Evolutionary conservation across 2,113 vertebrate genomes (phyloP), one percentile per base, ranked within the genome.

Genomic region (Pseudopipra pipra): DNA sequence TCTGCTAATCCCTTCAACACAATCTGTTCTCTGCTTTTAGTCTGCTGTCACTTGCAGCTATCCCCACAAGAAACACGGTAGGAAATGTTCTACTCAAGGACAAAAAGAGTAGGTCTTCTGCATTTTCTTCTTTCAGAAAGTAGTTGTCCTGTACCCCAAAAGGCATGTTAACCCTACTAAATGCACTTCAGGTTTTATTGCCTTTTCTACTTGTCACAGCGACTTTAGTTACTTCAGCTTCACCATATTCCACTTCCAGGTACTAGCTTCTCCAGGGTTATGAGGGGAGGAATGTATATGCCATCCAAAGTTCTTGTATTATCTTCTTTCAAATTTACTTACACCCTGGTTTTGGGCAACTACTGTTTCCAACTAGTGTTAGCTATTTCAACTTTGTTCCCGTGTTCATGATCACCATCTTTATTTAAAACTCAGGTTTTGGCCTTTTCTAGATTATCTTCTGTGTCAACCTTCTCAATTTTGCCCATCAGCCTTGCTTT

Each of bases 261-360:
- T 66, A 13, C 8, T n/a, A 41, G 11, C 37, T 83, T 68, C 58
- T 83, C 62, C 35, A 72, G 33, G 28, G 9, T 82, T 76, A 5
- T 1, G 3, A n/a, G 3, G 9, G 15, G 35, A 79, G 52, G 12
- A 83, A 65, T 2, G 0, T 35, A 30, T 13, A 4, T n/a, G 35
- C 33, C 46, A 33, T 35, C 1, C 5, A 13, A 44, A 28, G 39
- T 85, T 65, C 21, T 24, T 41, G 11, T 17, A 44, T 31, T 39
- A 41, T 16, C 22, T 74, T 90, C 33, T 58, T 76, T 73, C 44
- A 74, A 9, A 58, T 80, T 66, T 84, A 16, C 9, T 84, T 70
- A 27, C 8, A 37, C 5, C 7, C 20, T 54, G 25, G 8, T 41
- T 92, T 86, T 47, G 46, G 58, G 54, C 51, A 85, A 14, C 67